Conservation (phyloP, 2,888 invertebrate genomes). For the Chironomus tentans region DNA sequence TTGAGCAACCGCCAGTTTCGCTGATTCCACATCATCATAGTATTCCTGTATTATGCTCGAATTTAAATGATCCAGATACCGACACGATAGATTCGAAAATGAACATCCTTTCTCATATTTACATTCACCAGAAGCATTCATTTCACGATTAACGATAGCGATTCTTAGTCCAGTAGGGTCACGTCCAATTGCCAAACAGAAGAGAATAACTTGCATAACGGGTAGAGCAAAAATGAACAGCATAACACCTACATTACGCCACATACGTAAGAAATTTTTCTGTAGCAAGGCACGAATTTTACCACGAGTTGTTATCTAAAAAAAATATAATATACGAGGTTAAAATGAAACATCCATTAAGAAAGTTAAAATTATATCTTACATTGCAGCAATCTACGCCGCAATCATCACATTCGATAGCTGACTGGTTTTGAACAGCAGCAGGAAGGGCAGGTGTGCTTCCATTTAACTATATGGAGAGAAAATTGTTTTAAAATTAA, state of each 20-base stretch:
- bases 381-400: slow-evolving; percentile 47
- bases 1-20: slow-evolving; percentile 59
- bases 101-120: slow-evolving; percentile 51
- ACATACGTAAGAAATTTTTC: slow-evolving; percentile 85
- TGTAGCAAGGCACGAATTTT: slow-evolving; percentile 76
- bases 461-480: slow-evolving; percentile 25
- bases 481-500: background rate
- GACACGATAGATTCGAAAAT: slow-evolving; percentile 64
- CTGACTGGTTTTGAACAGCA: slow-evolving; percentile 11
- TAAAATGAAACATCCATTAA: background rate
- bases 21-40: slow-evolving; percentile 57
- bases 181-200: slow-evolving; percentile 84
- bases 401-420: slow-evolving; percentile 27
- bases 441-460: slow-evolving; percentile 16
- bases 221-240: slow-evolving; percentile 88
- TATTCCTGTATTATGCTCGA: slow-evolving; percentile 63
- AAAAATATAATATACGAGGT: background rate
- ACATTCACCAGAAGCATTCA: slow-evolving; percentile 41
- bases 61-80: slow-evolving; percentile 66
- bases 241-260: slow-evolving; percentile 88
- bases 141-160: slow-evolving; percentile 68
- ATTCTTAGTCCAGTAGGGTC: slow-evolving; percentile 74
- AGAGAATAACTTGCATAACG: slow-evolving; percentile 88
- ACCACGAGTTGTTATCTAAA: slow-evolving; percentile 65
- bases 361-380: slow-evolving; percentile 32